phyloP scores from a whole-genome alignment of 2,888 invertebrate genomes.

The Orthosia gracilis region DNA sequence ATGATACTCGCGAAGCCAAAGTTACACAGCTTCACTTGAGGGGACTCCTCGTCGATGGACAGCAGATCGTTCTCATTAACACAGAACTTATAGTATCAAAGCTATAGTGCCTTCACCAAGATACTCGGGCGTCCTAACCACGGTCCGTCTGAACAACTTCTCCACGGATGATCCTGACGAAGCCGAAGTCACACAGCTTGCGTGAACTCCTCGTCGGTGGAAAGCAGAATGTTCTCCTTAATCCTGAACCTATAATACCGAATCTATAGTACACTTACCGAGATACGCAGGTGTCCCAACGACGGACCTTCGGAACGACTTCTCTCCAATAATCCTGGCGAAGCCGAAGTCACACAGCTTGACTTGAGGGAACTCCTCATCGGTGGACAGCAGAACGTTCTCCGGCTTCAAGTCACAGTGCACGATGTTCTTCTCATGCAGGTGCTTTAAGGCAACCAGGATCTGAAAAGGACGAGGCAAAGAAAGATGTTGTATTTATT shows the following conservation, averaged over 20 bases:
- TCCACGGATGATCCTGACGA: conserved; percentile 99
- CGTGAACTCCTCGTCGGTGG: conserved; percentile 98
- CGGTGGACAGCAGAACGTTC: conserved; percentile 98
- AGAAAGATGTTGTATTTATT: too few relatives aligned
- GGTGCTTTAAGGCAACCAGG: conserved; percentile 98
- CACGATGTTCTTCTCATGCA: conserved; percentile 99
- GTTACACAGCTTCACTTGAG: conserved; percentile 99
- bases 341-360: conserved; percentile 99
- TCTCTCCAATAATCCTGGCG: conserved; percentile 99
- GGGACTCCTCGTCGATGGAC: conserved; percentile 98
- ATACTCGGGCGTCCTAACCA: conserved; percentile 99
- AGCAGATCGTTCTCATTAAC: conserved; percentile 97
- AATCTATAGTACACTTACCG: conserved; percentile 89
- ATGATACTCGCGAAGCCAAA: conserved; percentile 99
- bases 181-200: conserved; percentile 99
- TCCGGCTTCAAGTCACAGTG: conserved; percentile 99
- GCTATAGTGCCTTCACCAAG: conserved; percentile 92
- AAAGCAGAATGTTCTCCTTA: conserved; percentile 98
- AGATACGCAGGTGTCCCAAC: conserved; percentile 99
- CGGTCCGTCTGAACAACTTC: conserved; percentile 98
- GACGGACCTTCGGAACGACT: conserved; percentile 98
- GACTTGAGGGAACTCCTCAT: conserved; percentile 99
- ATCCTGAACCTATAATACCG: not conserved
- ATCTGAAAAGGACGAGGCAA: conserved; percentile 92
- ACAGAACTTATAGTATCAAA: too few relatives aligned